Percentiles rank a stretch among this genome's conserved stretches.
phyloP scores from a whole-genome alignment of 2,113 vertebrate species.

The Petroica traversi region DNA sequence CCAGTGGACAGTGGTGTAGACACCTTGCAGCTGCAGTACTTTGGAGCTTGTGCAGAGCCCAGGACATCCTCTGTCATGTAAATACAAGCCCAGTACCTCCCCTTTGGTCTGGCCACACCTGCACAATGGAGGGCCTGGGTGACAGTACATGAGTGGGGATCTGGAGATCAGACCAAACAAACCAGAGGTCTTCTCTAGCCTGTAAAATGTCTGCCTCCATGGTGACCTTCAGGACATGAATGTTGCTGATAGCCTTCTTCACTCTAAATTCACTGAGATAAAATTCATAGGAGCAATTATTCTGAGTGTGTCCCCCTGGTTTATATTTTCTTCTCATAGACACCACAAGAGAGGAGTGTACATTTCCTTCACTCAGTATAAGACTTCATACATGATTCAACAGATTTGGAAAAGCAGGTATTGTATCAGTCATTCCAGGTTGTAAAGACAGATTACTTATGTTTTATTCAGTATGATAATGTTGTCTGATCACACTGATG shows the following conservation, averaged over 20 bases:
- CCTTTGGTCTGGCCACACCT: background rate
- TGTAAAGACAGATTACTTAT: conserved; percentile 23
- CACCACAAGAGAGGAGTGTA: background rate
- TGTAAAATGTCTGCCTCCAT: background rate
- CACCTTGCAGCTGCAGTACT: background rate
- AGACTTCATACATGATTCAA: background rate
- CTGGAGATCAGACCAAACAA: background rate
- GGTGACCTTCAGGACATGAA: background rate
- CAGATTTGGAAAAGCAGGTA: background rate
- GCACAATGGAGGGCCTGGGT: background rate
- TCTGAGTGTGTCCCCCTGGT: background rate
- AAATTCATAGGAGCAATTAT: background rate
- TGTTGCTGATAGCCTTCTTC: background rate
- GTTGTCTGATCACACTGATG: background rate
- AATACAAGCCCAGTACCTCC: background rate
- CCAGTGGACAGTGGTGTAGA: background rate
- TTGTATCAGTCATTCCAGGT: background rate
- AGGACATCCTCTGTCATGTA: background rate
- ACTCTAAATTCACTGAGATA: background rate
- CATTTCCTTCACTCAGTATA: background rate
- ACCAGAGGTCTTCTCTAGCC: background rate
- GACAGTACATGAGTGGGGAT: background rate
- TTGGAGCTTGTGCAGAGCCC: background rate
- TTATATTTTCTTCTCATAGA: background rate
- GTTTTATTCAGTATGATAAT: conserved; percentile 46